Percentiles rank a stretch among this genome's conserved stretches.
Evolutionary conservation across 2,888 invertebrate species (phyloP).

Genomic region (Alitta virens): DNA sequence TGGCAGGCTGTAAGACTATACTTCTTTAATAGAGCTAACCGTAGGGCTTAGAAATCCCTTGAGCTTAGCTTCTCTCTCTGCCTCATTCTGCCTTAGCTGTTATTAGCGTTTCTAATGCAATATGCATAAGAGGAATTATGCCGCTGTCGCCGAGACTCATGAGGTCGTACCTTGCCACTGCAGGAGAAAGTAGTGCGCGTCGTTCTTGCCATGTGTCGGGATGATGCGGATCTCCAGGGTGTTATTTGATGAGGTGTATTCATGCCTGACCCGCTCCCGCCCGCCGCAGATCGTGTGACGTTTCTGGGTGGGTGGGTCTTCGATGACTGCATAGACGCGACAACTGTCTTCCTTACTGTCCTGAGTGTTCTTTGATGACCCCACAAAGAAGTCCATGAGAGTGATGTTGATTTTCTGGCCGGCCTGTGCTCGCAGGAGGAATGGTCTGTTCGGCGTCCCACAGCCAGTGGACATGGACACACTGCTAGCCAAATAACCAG

Average conservation of each 20-base stretch:
- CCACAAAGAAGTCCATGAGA: slow-evolving; percentile 9
- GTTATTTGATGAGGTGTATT: slow-evolving; percentile 9
- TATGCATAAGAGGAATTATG: too few relatives aligned
- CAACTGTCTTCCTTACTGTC: background rate
- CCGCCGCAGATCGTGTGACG: slow-evolving; percentile 8
- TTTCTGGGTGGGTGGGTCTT: slow-evolving; percentile 1
- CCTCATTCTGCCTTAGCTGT: too few relatives aligned
- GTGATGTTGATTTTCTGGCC: slow-evolving; percentile 13
- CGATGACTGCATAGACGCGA: slow-evolving; percentile 9
- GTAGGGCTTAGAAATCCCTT: too few relatives aligned
- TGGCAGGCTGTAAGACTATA: too few relatives aligned
- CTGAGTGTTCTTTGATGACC: background rate
- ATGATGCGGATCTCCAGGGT: slow-evolving; percentile 10
- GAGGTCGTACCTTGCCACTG: slow-evolving; percentile 7
- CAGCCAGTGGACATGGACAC: slow-evolving; percentile 11
- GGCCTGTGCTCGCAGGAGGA: slow-evolving; percentile 3
- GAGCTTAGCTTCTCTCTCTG: too few relatives aligned
- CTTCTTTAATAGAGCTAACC: too few relatives aligned
- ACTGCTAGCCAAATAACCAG: slow-evolving; percentile 10
- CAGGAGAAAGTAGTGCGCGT: slow-evolving; percentile 7
- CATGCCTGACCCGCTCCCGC: slow-evolving; percentile 6
- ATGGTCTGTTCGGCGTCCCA: slow-evolving; percentile 7
- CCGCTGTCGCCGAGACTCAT: too few relatives aligned
- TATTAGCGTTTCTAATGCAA: too few relatives aligned
- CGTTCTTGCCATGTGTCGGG: background rate